These are phyloP conservation scores for Zeugodacus cucurbitae DNA, from an alignment of 1,140 invertebrate species.

Conservation along the genomic window DNA sequence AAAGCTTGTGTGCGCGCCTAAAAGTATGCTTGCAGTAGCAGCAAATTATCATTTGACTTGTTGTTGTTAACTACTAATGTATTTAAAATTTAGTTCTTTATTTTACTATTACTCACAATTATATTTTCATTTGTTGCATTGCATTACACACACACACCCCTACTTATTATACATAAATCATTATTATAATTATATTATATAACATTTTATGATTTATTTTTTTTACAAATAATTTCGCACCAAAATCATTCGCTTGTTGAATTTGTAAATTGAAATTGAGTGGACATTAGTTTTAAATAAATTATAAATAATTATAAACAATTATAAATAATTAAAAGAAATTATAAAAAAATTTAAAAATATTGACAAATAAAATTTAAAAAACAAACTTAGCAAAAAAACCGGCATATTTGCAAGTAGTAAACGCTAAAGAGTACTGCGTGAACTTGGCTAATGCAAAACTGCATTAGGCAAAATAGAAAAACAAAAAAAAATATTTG, in stretches of 20 bases:
- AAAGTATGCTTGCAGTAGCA: too few relatives aligned
- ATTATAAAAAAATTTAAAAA: not conserved
- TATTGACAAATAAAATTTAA: not conserved
- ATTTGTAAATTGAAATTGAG: constrained; percentile 37
- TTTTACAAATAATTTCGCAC: not conserved
- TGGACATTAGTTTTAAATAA: constrained; percentile 33
- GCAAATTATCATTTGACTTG: not conserved
- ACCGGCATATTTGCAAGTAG: not conserved
- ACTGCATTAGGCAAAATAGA: not conserved
- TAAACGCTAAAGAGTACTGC: not conserved
- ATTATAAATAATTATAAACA: not conserved
- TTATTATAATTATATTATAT: too few relatives aligned
- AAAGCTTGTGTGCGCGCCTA: too few relatives aligned
- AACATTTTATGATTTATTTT: not conserved
- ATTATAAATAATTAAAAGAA: not conserved
- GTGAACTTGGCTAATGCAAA: not conserved
- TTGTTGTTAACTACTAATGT: not conserved
- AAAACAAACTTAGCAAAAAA: not conserved
- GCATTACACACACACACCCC: not conserved
- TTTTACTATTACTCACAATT: not conserved
- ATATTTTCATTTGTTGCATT: not conserved
- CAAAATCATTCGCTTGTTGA: constrained; percentile 29
- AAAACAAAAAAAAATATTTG: not conserved
- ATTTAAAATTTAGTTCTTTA: constrained; percentile 5
- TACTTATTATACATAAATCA: constrained; percentile 8